phyloP scores from a whole-genome alignment of 2,113 vertebrate genomes.

The Stigmatopora argus region DNA sequence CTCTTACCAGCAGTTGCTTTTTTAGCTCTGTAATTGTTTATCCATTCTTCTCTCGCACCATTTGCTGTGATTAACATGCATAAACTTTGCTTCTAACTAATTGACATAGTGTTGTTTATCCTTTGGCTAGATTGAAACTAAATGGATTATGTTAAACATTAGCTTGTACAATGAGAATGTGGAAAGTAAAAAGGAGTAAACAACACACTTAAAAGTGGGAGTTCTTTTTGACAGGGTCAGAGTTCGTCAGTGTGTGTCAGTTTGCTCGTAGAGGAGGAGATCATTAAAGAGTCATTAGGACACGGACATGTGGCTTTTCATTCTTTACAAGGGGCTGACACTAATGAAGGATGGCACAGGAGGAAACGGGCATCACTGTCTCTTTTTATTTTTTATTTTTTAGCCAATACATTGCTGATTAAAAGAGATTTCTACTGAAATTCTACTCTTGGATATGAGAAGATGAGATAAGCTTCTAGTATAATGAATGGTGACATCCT shows the following conservation, averaged over 20 bases:
- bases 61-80: constrained; percentile 44
- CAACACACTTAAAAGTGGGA: constrained; percentile 46
- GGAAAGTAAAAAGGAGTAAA: constrained; percentile 46
- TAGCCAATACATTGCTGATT: constrained; percentile 43
- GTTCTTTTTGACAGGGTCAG: constrained; percentile 57
- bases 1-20: neutral
- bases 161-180: constrained; percentile 33
- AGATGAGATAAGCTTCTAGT: constrained; percentile 14
- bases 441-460: neutral
- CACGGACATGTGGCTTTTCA: constrained; percentile 43
- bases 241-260: constrained; percentile 56
- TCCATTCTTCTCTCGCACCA: constrained; percentile 21
- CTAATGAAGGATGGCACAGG: constrained; percentile 44
- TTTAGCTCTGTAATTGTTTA: constrained; percentile 37
- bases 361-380: constrained; percentile 31
- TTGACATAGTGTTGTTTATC: constrained; percentile 47
- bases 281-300: constrained; percentile 62
- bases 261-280: constrained; percentile 40
- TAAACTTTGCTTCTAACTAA: constrained; percentile 31
- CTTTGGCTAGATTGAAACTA: constrained; percentile 18
- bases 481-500: constrained; percentile 29
- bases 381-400: constrained; percentile 30
- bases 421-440: constrained; percentile 39
- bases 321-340: constrained; percentile 28
- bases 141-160: constrained; percentile 27